Conservation (phyloP, 30 jellyfish, hydroid and myxozoan genomes). For the Aurelia aurita complex sp. Pacific region DNA sequence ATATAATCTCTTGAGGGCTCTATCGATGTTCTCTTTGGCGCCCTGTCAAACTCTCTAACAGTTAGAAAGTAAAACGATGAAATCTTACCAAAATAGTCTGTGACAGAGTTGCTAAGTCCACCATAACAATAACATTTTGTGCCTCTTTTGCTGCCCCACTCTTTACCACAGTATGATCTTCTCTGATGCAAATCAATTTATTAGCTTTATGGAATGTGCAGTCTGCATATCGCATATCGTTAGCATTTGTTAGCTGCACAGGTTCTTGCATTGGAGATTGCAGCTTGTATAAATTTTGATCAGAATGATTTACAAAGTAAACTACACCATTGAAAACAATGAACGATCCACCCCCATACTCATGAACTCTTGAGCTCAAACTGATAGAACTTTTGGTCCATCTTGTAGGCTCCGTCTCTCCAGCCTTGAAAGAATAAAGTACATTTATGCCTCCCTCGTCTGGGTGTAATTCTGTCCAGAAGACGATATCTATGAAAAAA, state of each 20-base stretch:
- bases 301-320: constrained; percentile 70
- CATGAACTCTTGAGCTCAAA: constrained; percentile 75
- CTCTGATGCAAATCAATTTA: constrained; percentile 72
- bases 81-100: constrained; percentile 66
- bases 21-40: too few relatives aligned
- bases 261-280: constrained; percentile 40
- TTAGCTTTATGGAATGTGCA: constrained; percentile 56
- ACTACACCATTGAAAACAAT: constrained; percentile 63
- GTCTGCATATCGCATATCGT: constrained; percentile 82
- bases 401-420: constrained; percentile 42
- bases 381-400: constrained; percentile 70
- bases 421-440: constrained; percentile 50
- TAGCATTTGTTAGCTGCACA: constrained; percentile 29
- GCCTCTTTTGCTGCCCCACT: constrained; percentile 69
- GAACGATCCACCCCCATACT: constrained; percentile 93
- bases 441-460: constrained; percentile 76
- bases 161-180: constrained; percentile 79
- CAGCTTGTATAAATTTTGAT: constrained; percentile 56
- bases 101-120: constrained; percentile 50
- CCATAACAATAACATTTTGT: constrained; percentile 51
- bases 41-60: too few relatives aligned
- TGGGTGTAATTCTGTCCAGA: constrained; percentile 90
- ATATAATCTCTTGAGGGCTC: too few relatives aligned
- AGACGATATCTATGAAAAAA: constrained; percentile 56
- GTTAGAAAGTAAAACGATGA: too few relatives aligned